phyloP scores from a whole-genome alignment of 2,797 vertebrate species.

The Rhynchotus rufescens region DNA sequence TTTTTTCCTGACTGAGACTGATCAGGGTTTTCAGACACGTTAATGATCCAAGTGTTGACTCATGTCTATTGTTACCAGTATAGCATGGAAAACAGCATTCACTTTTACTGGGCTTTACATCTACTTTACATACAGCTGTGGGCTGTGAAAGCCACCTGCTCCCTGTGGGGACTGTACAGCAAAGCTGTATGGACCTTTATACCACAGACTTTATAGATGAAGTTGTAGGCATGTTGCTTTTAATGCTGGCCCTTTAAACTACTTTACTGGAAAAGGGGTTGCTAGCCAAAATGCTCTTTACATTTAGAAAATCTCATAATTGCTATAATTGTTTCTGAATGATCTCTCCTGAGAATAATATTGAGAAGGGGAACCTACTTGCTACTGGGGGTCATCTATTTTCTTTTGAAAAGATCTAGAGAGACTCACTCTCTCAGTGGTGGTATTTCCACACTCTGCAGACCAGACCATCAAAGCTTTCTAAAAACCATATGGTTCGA shows the following conservation, averaged over 20 bases:
- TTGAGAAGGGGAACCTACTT: not conserved
- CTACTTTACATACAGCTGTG: not conserved
- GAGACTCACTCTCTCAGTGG: not conserved
- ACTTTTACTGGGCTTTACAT: not conserved
- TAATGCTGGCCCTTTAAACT: not conserved
- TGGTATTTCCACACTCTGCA: not conserved
- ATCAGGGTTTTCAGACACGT: not conserved
- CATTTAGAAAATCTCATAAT: not conserved
- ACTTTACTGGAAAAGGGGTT: not conserved
- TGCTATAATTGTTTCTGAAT: not conserved
- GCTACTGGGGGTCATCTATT: not conserved
- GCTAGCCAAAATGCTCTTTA: not conserved
- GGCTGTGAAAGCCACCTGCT: not conserved
- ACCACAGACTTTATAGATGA: not conserved
- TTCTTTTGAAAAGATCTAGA: not conserved
- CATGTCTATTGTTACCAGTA: not conserved
- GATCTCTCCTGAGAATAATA: not conserved
- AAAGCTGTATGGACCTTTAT: not conserved
- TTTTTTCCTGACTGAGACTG: not conserved
- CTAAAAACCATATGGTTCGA: not conserved
- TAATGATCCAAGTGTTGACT: not conserved
- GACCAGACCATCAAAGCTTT: not conserved
- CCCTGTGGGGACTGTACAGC: fast-evolving
- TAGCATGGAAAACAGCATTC: not conserved
- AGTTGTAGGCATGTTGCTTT: conserved; percentile 7